Evolutionary conservation across 23 tunicate genomes (phyloP).

Genomic region (Phallusia fumigata): DNA sequence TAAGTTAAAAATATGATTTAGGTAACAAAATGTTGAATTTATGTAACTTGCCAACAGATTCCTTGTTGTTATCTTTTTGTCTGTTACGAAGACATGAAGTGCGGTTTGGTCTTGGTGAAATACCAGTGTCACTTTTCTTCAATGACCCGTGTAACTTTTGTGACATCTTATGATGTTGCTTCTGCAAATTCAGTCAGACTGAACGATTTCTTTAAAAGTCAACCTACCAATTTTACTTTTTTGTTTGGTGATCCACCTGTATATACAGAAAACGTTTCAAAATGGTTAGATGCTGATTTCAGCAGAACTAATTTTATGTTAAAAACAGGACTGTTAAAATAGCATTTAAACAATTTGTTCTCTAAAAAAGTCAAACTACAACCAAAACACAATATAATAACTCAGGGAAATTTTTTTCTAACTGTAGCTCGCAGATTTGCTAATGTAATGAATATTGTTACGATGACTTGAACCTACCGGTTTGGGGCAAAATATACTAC

Average conservation of each 20-base stretch:
- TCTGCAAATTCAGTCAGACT: constrained; percentile 13
- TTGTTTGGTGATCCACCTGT: not conserved
- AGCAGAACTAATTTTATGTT: too few species aligned
- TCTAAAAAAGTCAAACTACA: too few species aligned
- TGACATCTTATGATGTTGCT: constrained; percentile 16
- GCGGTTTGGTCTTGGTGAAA: constrained; percentile 72
- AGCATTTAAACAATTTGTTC: too few species aligned
- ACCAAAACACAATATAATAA: too few species aligned
- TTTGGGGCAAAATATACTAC: too few species aligned
- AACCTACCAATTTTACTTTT: not conserved
- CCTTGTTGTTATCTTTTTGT: constrained; percentile 50
- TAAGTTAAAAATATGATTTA: not conserved
- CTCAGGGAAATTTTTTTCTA: too few species aligned
- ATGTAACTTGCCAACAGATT: not conserved
- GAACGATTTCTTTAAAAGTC: not conserved
- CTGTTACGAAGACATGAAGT: constrained; percentile 90
- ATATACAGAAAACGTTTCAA: not conserved
- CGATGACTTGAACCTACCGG: too few species aligned
- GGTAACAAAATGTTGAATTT: too few species aligned
- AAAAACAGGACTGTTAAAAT: too few species aligned
- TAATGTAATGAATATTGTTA: too few species aligned
- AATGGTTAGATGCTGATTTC: too few species aligned
- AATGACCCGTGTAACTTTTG: constrained; percentile 74
- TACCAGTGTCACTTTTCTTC: constrained; percentile 64
- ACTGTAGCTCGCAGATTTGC: too few species aligned